Evolutionary conservation across 2,797 vertebrate species (phyloP).

Genomic region (Amphiprion clarkii): DNA sequence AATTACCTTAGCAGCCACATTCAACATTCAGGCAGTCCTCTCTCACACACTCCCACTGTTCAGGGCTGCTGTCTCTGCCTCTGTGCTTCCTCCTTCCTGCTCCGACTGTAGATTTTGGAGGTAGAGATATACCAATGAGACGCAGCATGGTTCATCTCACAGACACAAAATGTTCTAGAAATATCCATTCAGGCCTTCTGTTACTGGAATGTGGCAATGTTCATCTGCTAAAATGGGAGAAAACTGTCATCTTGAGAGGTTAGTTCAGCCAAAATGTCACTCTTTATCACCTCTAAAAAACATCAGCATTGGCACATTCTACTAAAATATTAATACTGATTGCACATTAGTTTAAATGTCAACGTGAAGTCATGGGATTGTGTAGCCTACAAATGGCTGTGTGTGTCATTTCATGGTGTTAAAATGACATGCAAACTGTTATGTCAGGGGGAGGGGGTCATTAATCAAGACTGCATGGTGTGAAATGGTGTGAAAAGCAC

Average conservation of each 20-base stretch:
- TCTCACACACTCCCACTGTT: conserved; percentile 3
- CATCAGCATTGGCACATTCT: not conserved
- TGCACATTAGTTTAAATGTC: not conserved
- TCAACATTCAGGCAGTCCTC: conserved; percentile 36
- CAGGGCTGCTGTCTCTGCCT: conserved; percentile 20
- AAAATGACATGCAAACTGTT: too few species aligned
- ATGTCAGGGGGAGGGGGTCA: too few species aligned
- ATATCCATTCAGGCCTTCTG: not conserved
- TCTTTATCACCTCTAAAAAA: not conserved
- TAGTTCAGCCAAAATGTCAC: not conserved
- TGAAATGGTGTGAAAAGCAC: too few species aligned
- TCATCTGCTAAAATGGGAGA: not conserved
- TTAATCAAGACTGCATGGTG: too few species aligned
- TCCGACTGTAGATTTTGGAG: conserved; percentile 30
- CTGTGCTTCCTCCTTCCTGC: conserved; percentile 30
- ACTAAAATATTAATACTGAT: not conserved
- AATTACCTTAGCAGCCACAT: conserved; percentile 68
- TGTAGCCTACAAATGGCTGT: too few species aligned
- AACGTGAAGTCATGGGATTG: too few species aligned
- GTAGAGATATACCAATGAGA: conserved; percentile 21
- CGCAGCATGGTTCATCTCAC: conserved; percentile 35
- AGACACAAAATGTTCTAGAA: conserved; percentile 48
- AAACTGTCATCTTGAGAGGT: not conserved
- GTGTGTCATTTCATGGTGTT: too few species aligned
- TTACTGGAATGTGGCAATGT: not conserved